A percentile compares a stretch with the other conserved stretches of the same genome.
These are phyloP conservation scores for Napeogenes sylphis DNA, from an alignment of 2,888 invertebrate species.

Conservation along the genomic window DNA sequence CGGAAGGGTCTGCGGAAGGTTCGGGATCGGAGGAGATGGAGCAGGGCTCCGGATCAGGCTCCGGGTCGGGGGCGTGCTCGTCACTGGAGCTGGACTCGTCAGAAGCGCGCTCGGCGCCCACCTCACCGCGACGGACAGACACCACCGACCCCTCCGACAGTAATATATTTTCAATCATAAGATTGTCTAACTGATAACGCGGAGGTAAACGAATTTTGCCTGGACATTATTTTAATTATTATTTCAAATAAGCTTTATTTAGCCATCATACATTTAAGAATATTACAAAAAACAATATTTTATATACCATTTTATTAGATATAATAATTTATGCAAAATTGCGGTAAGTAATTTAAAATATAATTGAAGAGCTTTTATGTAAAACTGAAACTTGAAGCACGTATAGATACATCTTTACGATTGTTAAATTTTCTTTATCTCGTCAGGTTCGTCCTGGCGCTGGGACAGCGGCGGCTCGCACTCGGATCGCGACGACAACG, in stretches of 20 bases:
- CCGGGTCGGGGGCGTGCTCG: slow-evolving; percentile 37
- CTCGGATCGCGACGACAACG: slow-evolving; percentile 56
- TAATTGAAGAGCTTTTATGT: too few species aligned
- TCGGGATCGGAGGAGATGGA: slow-evolving; percentile 34
- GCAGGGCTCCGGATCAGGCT: slow-evolving; percentile 26
- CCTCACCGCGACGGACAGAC: slow-evolving; percentile 24
- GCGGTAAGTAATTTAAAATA: too few species aligned
- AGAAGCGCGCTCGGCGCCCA: slow-evolving; percentile 25
- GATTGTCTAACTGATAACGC: too few species aligned
- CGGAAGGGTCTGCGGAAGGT: slow-evolving; percentile 41
- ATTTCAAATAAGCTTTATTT: too few species aligned
- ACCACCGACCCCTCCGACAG: slow-evolving; percentile 36
- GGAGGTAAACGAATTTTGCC: too few species aligned
- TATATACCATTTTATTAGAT: too few species aligned
- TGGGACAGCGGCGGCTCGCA: slow-evolving; percentile 41
- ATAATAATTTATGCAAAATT: too few species aligned
- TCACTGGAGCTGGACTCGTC: slow-evolving; percentile 57
- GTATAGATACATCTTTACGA: too few species aligned
- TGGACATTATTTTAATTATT: too few species aligned
- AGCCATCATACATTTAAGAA: too few species aligned
- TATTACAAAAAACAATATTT: too few species aligned
- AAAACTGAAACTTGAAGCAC: too few species aligned
- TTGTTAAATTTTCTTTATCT: slow-evolving; percentile 4
- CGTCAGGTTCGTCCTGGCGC: slow-evolving; percentile 35
- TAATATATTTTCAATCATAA: slow-evolving; percentile 13